Conservation (phyloP, 2,888 invertebrate species). For the Diaprepes abbreviatus region DNA sequence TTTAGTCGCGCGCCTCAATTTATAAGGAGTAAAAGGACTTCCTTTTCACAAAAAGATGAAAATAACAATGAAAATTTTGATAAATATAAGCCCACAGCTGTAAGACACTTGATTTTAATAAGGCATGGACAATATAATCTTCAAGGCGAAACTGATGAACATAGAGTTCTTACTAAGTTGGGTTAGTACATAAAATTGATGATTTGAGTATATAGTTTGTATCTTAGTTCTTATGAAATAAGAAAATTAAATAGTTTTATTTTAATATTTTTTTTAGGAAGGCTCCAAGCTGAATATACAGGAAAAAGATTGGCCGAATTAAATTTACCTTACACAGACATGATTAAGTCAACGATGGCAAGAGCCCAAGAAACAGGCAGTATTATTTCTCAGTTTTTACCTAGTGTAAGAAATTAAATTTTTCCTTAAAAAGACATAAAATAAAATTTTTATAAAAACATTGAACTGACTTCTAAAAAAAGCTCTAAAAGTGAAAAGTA, state of each 20-base stretch:
- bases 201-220: too few species aligned
- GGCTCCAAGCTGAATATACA: conserved; percentile 87
- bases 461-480: too few species aligned
- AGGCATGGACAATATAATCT: conserved; percentile 96
- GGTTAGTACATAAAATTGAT: conserved; percentile 73
- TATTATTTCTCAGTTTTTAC: conserved; percentile 82
- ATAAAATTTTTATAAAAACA: too few species aligned
- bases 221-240: too few species aligned
- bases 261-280: conserved; percentile 71
- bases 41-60: conserved; percentile 71
- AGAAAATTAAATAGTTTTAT: too few species aligned
- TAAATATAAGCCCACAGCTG: conserved; percentile 73
- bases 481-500: too few species aligned
- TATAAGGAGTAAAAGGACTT: conserved; percentile 74
- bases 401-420: conserved; percentile 61
- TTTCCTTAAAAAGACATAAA: too few species aligned
- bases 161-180: conserved; percentile 83
- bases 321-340: conserved; percentile 81
- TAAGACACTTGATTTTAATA: conserved; percentile 89
- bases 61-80: conserved; percentile 79
- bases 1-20: conserved; percentile 81
- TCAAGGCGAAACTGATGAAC: conserved; percentile 78
- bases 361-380: conserved; percentile 92
- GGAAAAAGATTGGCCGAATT: conserved; percentile 86
- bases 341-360: conserved; percentile 93